A percentile compares a stretch with the other conserved stretches of the same genome.
Evolutionary conservation across 1,140 invertebrate species (phyloP).

Genomic region (Theocolax elegans): DNA sequence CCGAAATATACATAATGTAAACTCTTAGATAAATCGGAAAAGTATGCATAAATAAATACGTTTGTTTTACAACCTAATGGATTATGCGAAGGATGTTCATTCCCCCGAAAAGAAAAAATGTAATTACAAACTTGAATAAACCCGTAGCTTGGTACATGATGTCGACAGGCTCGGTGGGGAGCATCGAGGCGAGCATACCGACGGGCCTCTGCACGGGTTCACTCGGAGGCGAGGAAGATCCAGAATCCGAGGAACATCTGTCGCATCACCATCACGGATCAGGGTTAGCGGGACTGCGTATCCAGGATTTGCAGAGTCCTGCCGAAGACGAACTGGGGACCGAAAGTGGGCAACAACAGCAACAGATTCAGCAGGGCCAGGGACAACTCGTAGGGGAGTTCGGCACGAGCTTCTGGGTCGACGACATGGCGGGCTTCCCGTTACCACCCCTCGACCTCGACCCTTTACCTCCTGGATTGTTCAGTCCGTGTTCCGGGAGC

Average conservation of each 20-base stretch:
- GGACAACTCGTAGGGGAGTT: constrained; percentile 62
- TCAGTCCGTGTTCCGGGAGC: constrained; percentile 77
- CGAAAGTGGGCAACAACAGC: background rate
- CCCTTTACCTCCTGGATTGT: constrained; percentile 74
- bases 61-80: too few relatives aligned
- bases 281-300: constrained; percentile 47
- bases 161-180: constrained; percentile 61
- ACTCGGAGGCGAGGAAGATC: constrained; percentile 54
- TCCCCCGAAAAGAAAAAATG: too few relatives aligned
- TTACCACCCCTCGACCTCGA: constrained; percentile 80
- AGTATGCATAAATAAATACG: too few relatives aligned
- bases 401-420: constrained; percentile 72
- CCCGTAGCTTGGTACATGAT: too few relatives aligned
- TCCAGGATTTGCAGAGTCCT: constrained; percentile 62
- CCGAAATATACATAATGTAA: too few relatives aligned
- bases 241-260: constrained; percentile 51
- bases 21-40: too few relatives aligned
- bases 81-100: too few relatives aligned
- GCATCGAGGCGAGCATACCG: constrained; percentile 65
- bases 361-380: background rate
- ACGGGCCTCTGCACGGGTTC: constrained; percentile 60
- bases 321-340: constrained; percentile 50
- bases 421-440: constrained; percentile 85
- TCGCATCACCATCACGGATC: constrained; percentile 40
- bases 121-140: too few relatives aligned